Conservation (phyloP, 64 coral and sea anemone genomes). For the Acropora tenuis region DNA sequence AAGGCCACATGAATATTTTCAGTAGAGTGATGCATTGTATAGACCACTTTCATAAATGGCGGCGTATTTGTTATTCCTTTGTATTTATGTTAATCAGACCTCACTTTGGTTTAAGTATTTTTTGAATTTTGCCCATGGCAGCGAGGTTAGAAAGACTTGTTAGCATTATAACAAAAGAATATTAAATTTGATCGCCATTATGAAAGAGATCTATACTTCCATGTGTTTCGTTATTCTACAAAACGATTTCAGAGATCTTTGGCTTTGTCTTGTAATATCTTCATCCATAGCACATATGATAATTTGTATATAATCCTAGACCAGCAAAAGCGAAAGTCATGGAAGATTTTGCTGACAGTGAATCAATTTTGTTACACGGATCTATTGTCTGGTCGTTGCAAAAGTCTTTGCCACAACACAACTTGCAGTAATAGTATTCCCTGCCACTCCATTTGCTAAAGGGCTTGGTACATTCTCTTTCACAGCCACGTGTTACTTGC, state of each 20-base stretch:
- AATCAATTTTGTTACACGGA: neutral
- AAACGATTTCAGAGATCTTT: neutral
- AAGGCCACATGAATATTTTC: too few relatives aligned
- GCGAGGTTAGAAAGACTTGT: too few relatives aligned
- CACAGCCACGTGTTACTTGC: slow-evolving; percentile 24
- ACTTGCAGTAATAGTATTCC: slow-evolving; percentile 11
- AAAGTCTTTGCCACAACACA: slow-evolving; percentile 16
- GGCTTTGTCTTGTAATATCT: neutral
- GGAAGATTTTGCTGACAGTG: neutral
- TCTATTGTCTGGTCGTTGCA: neutral
- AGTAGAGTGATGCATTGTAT: too few relatives aligned
- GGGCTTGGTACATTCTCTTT: neutral
- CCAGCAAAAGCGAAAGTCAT: neutral
- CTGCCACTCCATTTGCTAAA: slow-evolving; percentile 1
- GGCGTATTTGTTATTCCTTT: too few relatives aligned
- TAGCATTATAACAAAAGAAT: too few relatives aligned
- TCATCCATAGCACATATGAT: neutral
- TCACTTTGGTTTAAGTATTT: too few relatives aligned
- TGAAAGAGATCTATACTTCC: too few relatives aligned
- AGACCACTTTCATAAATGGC: too few relatives aligned
- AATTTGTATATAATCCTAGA: slow-evolving; percentile 2
- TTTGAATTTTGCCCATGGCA: too few relatives aligned
- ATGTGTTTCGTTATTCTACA: too few relatives aligned
- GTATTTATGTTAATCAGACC: too few relatives aligned
- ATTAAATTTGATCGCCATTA: too few relatives aligned